These are phyloP conservation scores for Rhea pennata DNA, from an alignment of 2,113 vertebrate species.

Conservation along the genomic window DNA sequence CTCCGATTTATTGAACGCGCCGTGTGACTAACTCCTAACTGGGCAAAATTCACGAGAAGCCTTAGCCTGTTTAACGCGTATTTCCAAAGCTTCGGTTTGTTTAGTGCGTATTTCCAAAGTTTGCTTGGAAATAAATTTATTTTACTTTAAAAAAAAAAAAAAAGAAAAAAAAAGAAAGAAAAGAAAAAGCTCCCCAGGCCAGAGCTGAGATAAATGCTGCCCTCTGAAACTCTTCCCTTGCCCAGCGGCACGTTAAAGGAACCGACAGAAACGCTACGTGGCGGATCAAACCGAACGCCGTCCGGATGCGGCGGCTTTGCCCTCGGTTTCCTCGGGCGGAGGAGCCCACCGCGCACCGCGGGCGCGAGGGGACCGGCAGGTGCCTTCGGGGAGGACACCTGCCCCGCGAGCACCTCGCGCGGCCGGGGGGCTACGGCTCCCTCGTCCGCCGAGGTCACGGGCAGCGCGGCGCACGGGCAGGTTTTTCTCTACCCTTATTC, in stretches of 20 bases:
- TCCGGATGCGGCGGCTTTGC: slow-evolving; percentile 33
- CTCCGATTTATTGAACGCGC: slow-evolving; percentile 75
- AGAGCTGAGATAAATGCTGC: not conserved
- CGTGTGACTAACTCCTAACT: slow-evolving; percentile 52
- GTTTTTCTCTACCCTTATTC: not conserved
- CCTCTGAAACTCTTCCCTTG: not conserved
- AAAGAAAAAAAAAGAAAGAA: no score
- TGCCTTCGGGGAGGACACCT: no score
- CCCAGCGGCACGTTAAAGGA: not conserved
- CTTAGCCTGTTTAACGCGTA: not conserved
- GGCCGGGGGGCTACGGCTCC: slow-evolving; percentile 58
- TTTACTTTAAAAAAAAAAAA: not conserved
- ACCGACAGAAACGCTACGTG: slow-evolving; percentile 13
- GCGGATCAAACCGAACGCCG: slow-evolving; percentile 7
- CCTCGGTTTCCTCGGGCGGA: slow-evolving; percentile 23
- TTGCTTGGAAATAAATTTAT: not conserved
- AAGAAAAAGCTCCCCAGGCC: no score
- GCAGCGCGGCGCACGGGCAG: not conserved
- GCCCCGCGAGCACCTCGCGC: slow-evolving; percentile 39
- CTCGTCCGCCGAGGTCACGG: slow-evolving; percentile 4
- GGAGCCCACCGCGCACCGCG: no score
- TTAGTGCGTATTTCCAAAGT: not conserved
- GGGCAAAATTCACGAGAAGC: slow-evolving; percentile 9
- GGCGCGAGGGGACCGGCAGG: no score
- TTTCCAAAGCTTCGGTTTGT: not conserved